Evolutionary conservation across 1,140 invertebrate genomes (phyloP).

Genomic region (Pinna nobilis): DNA sequence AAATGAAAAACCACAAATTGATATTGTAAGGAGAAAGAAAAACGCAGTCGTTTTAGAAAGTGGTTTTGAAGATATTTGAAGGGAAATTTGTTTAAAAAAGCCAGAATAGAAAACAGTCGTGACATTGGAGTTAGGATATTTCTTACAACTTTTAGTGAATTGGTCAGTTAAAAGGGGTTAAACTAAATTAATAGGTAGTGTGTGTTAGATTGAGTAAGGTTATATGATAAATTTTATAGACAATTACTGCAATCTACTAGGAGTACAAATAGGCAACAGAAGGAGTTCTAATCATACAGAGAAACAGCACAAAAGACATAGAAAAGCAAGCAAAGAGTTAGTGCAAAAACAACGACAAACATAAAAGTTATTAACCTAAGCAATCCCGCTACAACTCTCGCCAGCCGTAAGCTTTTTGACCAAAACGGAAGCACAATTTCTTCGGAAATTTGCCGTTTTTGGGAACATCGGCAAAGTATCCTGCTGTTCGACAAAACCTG

Average conservation of each 20-base stretch:
- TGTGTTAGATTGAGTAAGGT: no score
- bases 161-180: no score
- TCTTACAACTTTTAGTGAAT: no score
- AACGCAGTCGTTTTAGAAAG: no score
- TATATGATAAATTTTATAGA: no score
- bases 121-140: no score
- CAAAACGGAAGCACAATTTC: slow-evolving; percentile 78
- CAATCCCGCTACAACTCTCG: slow-evolving; percentile 43
- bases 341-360: slow-evolving; percentile 18
- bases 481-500: slow-evolving; percentile 66
- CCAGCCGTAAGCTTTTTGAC: slow-evolving; percentile 60
- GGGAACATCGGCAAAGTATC: slow-evolving; percentile 72
- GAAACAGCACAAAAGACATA: slow-evolving; percentile 68
- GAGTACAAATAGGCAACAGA: slow-evolving; percentile 76
- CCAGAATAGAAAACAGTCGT: no score
- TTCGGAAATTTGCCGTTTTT: slow-evolving; percentile 77
- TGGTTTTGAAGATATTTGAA: no score
- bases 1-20: slow-evolving; percentile 75
- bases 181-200: no score
- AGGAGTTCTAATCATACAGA: slow-evolving; percentile 70
- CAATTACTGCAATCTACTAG: slow-evolving; percentile 47
- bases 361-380: slow-evolving; percentile 55
- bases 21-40: neutral
- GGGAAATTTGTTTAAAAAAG: no score
- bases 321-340: slow-evolving; percentile 13